phyloP scores from a whole-genome alignment of 1,140 invertebrate genomes.

The Rhyacophila brunnea region DNA sequence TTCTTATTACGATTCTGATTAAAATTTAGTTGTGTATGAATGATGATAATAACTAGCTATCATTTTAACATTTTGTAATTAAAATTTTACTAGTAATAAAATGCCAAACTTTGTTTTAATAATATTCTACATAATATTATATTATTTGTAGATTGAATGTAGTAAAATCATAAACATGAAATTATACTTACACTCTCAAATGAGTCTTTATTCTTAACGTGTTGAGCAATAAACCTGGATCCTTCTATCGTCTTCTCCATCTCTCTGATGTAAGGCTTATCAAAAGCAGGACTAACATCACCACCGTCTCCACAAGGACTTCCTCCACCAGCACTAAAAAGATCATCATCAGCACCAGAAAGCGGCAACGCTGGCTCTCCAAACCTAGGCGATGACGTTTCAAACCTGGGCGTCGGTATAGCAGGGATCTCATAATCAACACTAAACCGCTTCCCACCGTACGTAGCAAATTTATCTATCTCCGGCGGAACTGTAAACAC shows the following conservation, averaged over 20 bases:
- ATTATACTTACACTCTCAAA: slow-evolving; percentile 84
- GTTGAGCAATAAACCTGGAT: slow-evolving; percentile 90
- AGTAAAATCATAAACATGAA: too few species aligned
- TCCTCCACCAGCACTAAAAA: slow-evolving; percentile 68
- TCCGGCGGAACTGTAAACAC: slow-evolving; percentile 70
- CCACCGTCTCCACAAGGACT: slow-evolving; percentile 57
- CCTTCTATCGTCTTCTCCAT: slow-evolving; percentile 88
- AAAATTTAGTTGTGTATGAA: too few species aligned
- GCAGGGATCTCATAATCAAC: slow-evolving; percentile 71
- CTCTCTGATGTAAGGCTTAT: slow-evolving; percentile 71
- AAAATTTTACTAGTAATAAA: too few species aligned
- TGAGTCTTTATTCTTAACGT: slow-evolving; percentile 90
- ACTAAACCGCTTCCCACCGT: slow-evolving; percentile 63
- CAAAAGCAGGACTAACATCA: slow-evolving; percentile 76
- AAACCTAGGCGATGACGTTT: slow-evolving; percentile 57
- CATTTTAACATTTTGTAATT: too few species aligned
- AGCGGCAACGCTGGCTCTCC: slow-evolving; percentile 66
- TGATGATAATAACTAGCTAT: too few species aligned
- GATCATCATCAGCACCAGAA: slow-evolving; percentile 75
- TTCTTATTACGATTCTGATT: too few species aligned
- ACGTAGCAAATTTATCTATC: slow-evolving; percentile 67
- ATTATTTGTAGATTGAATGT: too few species aligned
- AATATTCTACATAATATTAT: too few species aligned
- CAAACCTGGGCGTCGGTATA: slow-evolving; percentile 56
- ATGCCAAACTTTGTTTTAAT: too few species aligned